A percentile compares a stretch with the other conserved stretches of the same genome.
Conservation (phyloP, 2,888 invertebrate species). For the Eumerus sabulonum region DNA sequence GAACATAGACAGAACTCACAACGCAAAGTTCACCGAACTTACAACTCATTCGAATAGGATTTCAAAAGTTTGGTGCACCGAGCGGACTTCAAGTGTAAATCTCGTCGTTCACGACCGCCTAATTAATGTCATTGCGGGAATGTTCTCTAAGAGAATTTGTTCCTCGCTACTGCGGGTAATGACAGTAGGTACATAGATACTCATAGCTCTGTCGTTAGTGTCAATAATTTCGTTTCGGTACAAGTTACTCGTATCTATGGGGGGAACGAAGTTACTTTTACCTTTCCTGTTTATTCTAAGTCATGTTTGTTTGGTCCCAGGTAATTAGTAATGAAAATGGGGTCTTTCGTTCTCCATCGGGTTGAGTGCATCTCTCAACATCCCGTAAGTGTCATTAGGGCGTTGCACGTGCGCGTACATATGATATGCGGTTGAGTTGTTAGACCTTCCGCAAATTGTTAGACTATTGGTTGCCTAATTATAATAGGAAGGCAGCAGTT, state of each 20-base stretch:
- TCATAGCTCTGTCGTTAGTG: constrained; percentile 11
- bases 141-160: too few relatives aligned
- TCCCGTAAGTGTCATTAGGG: constrained; percentile 47
- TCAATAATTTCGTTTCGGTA: constrained; percentile 41
- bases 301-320: constrained; percentile 27
- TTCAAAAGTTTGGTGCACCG: background rate
- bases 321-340: constrained; percentile 37
- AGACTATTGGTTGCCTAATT: too few relatives aligned
- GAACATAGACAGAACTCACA: too few relatives aligned
- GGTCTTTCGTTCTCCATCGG: background rate
- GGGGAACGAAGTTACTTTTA: too few relatives aligned
- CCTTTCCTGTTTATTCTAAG: background rate
- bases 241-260: constrained; percentile 9
- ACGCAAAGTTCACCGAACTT: too few relatives aligned
- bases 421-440: constrained; percentile 19
- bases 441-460: background rate
- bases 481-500: too few relatives aligned
- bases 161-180: constrained; percentile 4
- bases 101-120: constrained; percentile 24
- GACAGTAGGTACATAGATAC: constrained; percentile 31
- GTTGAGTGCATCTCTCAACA: background rate
- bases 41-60: too few relatives aligned
- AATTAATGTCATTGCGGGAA: constrained; percentile 13
- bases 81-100: background rate
- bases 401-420: constrained; percentile 63